Evolutionary conservation across 2,113 vertebrate species (phyloP).

Genomic region (Rhinolophus ferrumequinum): DNA sequence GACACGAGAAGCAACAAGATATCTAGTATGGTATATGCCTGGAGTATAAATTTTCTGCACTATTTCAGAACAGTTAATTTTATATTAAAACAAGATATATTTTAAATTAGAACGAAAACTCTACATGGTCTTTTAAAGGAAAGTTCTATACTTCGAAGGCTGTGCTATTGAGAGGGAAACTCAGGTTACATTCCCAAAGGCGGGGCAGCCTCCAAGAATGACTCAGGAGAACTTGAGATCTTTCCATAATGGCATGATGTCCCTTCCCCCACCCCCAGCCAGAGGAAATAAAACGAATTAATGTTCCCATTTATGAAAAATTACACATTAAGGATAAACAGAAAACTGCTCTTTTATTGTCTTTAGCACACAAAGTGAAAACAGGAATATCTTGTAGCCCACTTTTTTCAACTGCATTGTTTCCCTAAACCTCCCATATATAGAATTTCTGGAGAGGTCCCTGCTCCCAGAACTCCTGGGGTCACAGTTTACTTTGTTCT

Average conservation of each 20-base stretch:
- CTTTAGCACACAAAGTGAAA: neutral
- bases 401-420: neutral
- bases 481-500: neutral
- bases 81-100: neutral
- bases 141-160: neutral
- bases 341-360: neutral
- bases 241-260: neutral
- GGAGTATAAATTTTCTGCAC: neutral
- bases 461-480: neutral
- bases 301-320: neutral
- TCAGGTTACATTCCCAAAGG: neutral
- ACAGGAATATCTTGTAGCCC: neutral
- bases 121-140: neutral
- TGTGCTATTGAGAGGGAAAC: rapidly evolving
- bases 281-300: neutral
- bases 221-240: neutral
- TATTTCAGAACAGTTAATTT: neutral
- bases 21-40: neutral
- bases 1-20: neutral
- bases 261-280: neutral
- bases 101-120: neutral
- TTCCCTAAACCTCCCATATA: neutral
- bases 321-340: neutral
- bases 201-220: rapidly evolving
- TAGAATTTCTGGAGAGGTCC: neutral